Evolutionary conservation across 2,888 invertebrate genomes (phyloP).

Genomic region (Drosophila paranaensis): DNA sequence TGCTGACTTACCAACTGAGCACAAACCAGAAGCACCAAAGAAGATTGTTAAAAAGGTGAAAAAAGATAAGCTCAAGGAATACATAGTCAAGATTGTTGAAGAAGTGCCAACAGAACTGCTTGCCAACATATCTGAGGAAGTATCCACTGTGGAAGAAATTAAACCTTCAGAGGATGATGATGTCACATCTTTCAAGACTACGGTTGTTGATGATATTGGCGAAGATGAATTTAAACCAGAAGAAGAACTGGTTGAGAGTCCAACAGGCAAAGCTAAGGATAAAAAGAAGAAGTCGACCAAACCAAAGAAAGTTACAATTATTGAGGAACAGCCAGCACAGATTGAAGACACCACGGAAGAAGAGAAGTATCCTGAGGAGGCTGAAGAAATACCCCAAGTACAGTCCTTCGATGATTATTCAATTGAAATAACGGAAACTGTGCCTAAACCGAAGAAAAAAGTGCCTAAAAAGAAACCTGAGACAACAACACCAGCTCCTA

Average conservation of each 20-base stretch:
- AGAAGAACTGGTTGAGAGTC: constrained; percentile 56
- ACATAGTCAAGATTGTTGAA: constrained; percentile 78
- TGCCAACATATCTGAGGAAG: constrained; percentile 56
- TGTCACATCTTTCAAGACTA: constrained; percentile 58
- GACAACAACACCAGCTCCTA: constrained; percentile 25
- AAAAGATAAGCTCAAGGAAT: constrained; percentile 77
- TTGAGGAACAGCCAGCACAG: constrained; percentile 35
- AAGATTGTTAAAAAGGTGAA: constrained; percentile 70
- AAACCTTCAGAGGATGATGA: constrained; percentile 45
- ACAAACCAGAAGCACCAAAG: constrained; percentile 77
- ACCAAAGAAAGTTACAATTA: constrained; percentile 46
- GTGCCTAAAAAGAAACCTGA: constrained; percentile 55
- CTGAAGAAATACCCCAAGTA: constrained; percentile 79
- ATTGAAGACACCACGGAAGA: constrained; percentile 29
- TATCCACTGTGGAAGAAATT: constrained; percentile 17
- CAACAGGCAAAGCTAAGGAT: constrained; percentile 8
- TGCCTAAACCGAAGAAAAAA: constrained; percentile 55
- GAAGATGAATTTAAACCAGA: constrained; percentile 85
- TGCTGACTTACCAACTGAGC: constrained; percentile 53
- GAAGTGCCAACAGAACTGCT: constrained; percentile 68
- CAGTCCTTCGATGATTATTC: constrained; percentile 76
- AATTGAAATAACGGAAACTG: constrained; percentile 66
- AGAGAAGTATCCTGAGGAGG: constrained; percentile 82
- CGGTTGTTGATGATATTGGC: constrained; percentile 80
- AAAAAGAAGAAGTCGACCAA: constrained; percentile 80